A percentile compares a stretch with the other conserved stretches of the same genome.
These are phyloP conservation scores for Synanthedon andrenaeformis DNA, from an alignment of 2,888 invertebrate species.

Conservation along the genomic window DNA sequence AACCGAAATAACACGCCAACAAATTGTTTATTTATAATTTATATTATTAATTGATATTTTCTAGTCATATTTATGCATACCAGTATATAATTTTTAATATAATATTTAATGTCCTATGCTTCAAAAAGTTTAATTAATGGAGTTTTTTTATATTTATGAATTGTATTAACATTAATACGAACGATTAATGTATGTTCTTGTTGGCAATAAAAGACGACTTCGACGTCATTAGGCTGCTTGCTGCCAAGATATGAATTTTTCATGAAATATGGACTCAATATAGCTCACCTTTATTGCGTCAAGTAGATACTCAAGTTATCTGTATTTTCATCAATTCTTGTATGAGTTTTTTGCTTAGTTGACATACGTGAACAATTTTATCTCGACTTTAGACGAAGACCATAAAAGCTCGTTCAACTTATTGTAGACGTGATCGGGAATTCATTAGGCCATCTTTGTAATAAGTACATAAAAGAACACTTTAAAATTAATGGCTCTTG, in stretches of 20 bases:
- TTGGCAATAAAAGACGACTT: slow-evolving; percentile 58
- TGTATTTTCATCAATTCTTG: slow-evolving; percentile 37
- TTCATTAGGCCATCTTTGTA: slow-evolving; percentile 21
- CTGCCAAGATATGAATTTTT: slow-evolving; percentile 61
- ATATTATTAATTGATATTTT: no score
- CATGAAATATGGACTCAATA: slow-evolving; percentile 58
- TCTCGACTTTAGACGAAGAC: slow-evolving; percentile 30
- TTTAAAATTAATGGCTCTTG: not conserved
- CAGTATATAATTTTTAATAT: no score
- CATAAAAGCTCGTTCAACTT: slow-evolving; percentile 34
- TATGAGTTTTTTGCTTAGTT: slow-evolving; percentile 37
- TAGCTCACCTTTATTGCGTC: slow-evolving; percentile 34
- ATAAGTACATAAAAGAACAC: not conserved
- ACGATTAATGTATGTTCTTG: slow-evolving; percentile 55
- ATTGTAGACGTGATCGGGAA: slow-evolving; percentile 30
- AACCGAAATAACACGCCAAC: no score
- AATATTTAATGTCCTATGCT: no score
- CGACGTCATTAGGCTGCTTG: slow-evolving; percentile 56
- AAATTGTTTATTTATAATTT: no score
- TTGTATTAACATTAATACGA: slow-evolving; percentile 35
- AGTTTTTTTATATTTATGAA: no score
- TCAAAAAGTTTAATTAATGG: no score
- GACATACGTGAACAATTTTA: slow-evolving; percentile 35
- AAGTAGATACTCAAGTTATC: slow-evolving; percentile 30
- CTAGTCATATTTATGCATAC: no score